These are phyloP conservation scores for Octonoba sinensis DNA, from an alignment of 2,888 invertebrate species.

Conservation along the genomic window DNA sequence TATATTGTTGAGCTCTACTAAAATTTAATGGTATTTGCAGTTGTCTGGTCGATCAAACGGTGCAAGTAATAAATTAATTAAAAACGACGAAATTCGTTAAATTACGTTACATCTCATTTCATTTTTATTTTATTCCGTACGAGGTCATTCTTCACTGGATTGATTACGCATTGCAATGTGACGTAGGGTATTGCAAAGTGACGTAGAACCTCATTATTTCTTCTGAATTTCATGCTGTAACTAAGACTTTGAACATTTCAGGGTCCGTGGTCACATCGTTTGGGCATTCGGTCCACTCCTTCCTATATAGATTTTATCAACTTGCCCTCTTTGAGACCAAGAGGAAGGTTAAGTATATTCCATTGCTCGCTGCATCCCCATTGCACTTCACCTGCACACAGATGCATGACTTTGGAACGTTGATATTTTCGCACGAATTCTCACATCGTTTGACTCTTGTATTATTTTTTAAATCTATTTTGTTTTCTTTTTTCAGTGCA, in stretches of 20 bases:
- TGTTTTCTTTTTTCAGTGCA: too few relatives aligned
- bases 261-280: slow-evolving; percentile 53
- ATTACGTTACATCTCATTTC: too few relatives aligned
- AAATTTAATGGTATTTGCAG: too few relatives aligned
- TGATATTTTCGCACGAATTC: not conserved
- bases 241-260: slow-evolving; percentile 19
- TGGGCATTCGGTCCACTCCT: slow-evolving; percentile 29
- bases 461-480: not conserved
- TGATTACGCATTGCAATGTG: too few relatives aligned
- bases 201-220: not conserved
- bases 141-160: too few relatives aligned
- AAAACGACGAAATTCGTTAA: too few relatives aligned
- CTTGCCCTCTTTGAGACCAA: slow-evolving; percentile 37
- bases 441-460: not conserved
- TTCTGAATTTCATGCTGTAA: not conserved
- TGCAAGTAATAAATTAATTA: too few relatives aligned
- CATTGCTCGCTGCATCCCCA: too few relatives aligned
- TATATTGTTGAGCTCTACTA: too few relatives aligned
- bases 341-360: slow-evolving; percentile 47
- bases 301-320: slow-evolving; percentile 46
- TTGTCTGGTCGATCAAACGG: too few relatives aligned
- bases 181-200: not conserved
- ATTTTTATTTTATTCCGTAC: too few relatives aligned
- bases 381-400: too few relatives aligned
- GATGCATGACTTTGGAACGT: not conserved